Base-by-base conservation (phyloP, 2,113 vertebrate genomes). In the Eolophus roseicapilla region DNA sequence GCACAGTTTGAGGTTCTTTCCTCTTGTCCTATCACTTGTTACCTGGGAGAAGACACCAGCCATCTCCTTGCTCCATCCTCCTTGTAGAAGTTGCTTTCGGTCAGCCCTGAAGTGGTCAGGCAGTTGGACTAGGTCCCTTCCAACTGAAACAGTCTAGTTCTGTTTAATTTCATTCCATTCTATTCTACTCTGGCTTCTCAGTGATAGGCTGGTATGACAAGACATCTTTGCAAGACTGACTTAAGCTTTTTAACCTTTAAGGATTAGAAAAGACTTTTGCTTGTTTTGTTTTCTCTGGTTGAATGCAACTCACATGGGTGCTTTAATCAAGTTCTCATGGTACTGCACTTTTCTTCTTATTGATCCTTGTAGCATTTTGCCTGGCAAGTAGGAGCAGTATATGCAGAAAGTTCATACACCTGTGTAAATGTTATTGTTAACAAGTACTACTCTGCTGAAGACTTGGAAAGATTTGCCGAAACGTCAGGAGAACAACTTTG, bases 341-440 rank as follows among this genome's bases (percentile, higher is more conserved):
- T 74, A 25, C 87, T 90, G 43, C 78, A 59, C 77, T 89, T 88
- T 95, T 86, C 50, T 86, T 39, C 28, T 73, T 91, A 13, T 5
- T 89, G 91, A 85, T 95, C 52, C 47, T 68, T 71, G 35, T 84
- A 84, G 55, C 47, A 33, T 79, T 91, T 95, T 91, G 43, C 50
- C 73, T 75, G 74, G 65, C 65, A 93, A 87, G 78, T 67, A 82
- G 62, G 39, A 89, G 55, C 59, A 83, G 71, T 49, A 28, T 3
- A 5, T 3, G 25, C 1, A 1, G 78, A 82, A 87, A 91, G 39
- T 60, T 91, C 74, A 60, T 68, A 79, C 85, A 94, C 60, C 77
- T 87, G 62, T 79, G 84, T 91, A 87, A 94, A 87, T 89, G 64
- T 93, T 93, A 53, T n/a, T 89, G 37, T 84, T 89, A 91, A 68